A percentile compares a stretch with the other conserved stretches of the same genome.
Evolutionary conservation across 2,113 vertebrate genomes (phyloP).

Genomic region (Vulpes lagopus): DNA sequence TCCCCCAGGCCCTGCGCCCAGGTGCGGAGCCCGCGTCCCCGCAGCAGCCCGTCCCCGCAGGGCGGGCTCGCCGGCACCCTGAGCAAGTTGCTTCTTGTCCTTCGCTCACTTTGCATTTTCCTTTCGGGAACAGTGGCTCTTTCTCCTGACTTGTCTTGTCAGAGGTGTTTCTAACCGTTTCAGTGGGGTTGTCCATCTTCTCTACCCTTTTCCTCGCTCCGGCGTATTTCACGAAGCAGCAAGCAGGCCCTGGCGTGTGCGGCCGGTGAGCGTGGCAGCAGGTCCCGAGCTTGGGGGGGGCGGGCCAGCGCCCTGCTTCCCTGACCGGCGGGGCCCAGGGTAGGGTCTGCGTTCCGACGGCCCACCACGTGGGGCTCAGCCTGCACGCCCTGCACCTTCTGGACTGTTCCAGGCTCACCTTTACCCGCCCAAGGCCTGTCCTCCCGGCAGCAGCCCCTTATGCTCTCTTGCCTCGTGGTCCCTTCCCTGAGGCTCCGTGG

Average conservation of each 20-base stretch:
- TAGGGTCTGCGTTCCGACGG: too few species aligned
- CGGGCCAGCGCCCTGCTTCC: too few species aligned
- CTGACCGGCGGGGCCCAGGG: too few species aligned
- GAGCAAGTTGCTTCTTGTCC: background rate
- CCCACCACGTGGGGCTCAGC: background rate
- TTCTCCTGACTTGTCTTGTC: background rate
- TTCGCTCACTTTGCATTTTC: background rate
- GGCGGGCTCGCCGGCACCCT: background rate
- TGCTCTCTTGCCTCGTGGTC: background rate
- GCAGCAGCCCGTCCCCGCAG: background rate
- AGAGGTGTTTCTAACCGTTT: background rate
- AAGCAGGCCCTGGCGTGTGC: background rate
- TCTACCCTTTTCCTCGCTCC: background rate
- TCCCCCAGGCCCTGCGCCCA: too few species aligned
- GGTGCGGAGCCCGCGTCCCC: too few species aligned
- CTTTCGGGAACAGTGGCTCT: background rate
- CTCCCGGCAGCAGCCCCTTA: background rate
- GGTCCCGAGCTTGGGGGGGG: rapidly evolving
- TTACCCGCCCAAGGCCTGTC: rapidly evolving
- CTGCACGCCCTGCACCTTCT: too few species aligned
- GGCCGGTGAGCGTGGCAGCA: background rate
- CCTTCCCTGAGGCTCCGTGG: too few species aligned
- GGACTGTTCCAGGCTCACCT: background rate
- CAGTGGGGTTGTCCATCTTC: background rate
- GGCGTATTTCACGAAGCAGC: background rate